Conservation (phyloP, 2,113 vertebrate species). For the Cheirogaleus medius region DNA sequence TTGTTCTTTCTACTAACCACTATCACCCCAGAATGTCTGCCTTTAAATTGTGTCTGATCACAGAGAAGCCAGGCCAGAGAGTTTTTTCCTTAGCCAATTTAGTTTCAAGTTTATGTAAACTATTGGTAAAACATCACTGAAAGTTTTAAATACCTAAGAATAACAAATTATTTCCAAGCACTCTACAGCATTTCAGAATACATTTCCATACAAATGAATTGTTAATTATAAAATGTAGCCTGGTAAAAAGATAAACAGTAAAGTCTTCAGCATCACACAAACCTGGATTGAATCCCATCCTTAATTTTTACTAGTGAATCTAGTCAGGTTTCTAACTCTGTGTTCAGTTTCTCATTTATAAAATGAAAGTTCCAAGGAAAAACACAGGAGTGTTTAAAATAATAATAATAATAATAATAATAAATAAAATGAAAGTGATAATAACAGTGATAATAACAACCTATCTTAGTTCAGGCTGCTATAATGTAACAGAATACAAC, state of each 20-base stretch:
- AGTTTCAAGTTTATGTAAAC: slow-evolving; percentile 43
- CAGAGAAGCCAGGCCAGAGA: not conserved
- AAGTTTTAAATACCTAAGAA: slow-evolving; percentile 49
- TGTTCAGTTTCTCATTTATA: slow-evolving; percentile 36
- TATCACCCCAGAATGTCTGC: not conserved
- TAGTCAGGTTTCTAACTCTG: slow-evolving; percentile 31
- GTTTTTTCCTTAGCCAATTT: not conserved
- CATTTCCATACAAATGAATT: slow-evolving; percentile 43
- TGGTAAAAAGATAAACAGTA: slow-evolving; percentile 27
- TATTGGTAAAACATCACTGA: slow-evolving; percentile 18
- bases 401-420: not conserved
- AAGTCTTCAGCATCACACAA: slow-evolving; percentile 39
- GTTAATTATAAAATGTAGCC: slow-evolving; percentile 37
- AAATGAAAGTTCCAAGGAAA: not conserved
- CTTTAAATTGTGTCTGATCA: slow-evolving; percentile 4
- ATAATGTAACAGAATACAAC: not conserved
- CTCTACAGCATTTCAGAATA: slow-evolving; percentile 24
- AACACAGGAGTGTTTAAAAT: too few species aligned
- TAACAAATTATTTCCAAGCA: slow-evolving; percentile 56
- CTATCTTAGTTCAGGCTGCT: not conserved
- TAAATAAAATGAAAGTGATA: slow-evolving; percentile 31
- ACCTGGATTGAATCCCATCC: slow-evolving; percentile 28
- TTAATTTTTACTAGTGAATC: slow-evolving; percentile 18
- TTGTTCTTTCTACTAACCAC: slow-evolving; percentile 27
- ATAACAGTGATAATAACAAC: slow-evolving; percentile 17